These are phyloP conservation scores for Axis porcinus DNA, from an alignment of 2,113 vertebrate genomes.

Conservation along the genomic window DNA sequence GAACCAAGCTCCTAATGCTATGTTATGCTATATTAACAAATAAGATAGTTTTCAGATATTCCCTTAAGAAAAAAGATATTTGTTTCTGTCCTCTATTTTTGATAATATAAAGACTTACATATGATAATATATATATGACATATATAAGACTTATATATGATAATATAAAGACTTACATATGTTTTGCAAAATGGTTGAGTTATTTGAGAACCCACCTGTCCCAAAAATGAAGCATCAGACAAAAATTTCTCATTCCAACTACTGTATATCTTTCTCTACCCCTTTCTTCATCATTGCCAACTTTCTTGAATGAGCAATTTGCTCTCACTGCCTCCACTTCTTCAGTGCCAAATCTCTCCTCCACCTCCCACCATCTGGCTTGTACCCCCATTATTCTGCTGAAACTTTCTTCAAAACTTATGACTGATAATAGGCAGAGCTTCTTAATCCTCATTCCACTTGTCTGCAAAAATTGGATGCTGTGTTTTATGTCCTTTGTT, in stretches of 20 bases:
- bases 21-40: background rate
- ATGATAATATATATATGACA: too few relatives aligned
- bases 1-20: background rate
- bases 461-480: background rate
- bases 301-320: conserved; percentile 26
- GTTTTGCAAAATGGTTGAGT: background rate
- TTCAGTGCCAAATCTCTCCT: background rate
- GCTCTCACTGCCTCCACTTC: background rate
- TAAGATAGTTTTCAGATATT: background rate
- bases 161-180: background rate
- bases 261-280: background rate
- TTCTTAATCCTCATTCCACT: background rate
- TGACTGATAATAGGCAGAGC: background rate
- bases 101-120: background rate
- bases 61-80: background rate
- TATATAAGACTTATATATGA: background rate
- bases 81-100: conserved; percentile 6
- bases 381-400: background rate
- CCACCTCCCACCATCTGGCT: background rate
- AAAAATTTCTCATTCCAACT: conserved; percentile 1
- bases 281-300: background rate
- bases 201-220: conserved; percentile 5
- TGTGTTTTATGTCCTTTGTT: background rate
- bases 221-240: conserved; percentile 15
- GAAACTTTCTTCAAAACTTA: background rate